Conservation (phyloP, 1,140 invertebrate species). For the Chironomus striatipennis region DNA sequence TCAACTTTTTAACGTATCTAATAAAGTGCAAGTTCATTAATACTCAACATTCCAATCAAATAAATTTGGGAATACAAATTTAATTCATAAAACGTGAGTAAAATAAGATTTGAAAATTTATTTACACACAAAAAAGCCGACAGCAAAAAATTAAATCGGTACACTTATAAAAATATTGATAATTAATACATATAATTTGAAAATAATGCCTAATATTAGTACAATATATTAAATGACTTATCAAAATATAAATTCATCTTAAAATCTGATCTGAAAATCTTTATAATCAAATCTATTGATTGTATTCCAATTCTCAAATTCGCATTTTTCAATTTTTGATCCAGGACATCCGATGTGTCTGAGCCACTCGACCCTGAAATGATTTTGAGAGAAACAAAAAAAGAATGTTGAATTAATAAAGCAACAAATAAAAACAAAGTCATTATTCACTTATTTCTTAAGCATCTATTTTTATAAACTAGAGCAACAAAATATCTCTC, state of each 20-base stretch:
- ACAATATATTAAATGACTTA: neutral
- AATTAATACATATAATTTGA: conserved; percentile 4
- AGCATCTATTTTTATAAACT: conserved; percentile 25
- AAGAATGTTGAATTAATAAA: too few species aligned
- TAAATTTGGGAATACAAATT: too few species aligned
- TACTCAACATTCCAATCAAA: too few species aligned
- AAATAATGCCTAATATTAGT: neutral
- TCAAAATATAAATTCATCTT: conserved; percentile 31
- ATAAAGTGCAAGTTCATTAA: too few species aligned
- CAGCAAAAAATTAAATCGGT: neutral
- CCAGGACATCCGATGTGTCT: conserved; percentile 74
- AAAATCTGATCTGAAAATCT: conserved; percentile 77
- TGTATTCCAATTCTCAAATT: conserved; percentile 71
- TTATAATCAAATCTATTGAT: conserved; percentile 66
- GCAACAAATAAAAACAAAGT: conserved; percentile 24
- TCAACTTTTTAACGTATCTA: too few species aligned
- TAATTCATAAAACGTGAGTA: too few species aligned
- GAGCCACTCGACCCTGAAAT: conserved; percentile 71
- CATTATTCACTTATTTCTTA: conserved; percentile 17
- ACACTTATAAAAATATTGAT: neutral
- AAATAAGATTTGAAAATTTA: neutral
- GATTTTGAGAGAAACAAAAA: conserved; percentile 26
- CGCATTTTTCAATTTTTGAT: conserved; percentile 71
- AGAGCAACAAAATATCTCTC: conserved; percentile 3
- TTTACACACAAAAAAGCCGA: neutral